These are phyloP conservation scores for Andrena minutula DNA, from an alignment of 2,888 invertebrate species.

Conservation along the genomic window DNA sequence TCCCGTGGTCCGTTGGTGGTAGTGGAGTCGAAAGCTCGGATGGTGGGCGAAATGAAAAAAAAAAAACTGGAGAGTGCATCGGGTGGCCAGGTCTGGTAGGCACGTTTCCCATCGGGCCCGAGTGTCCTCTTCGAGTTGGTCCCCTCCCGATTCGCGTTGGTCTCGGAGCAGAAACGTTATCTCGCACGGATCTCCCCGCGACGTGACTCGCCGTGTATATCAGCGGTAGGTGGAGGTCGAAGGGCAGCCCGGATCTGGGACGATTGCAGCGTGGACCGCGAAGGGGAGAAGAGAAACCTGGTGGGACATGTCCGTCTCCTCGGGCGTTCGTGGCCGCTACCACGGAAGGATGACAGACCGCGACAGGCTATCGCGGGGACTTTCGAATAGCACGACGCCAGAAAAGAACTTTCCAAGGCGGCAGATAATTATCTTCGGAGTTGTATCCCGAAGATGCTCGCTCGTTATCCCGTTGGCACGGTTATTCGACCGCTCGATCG, in stretches of 20 bases:
- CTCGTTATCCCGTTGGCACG: constrained; percentile 46
- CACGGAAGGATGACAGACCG: constrained; percentile 13
- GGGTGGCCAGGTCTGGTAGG: constrained; percentile 20
- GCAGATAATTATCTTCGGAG: constrained; percentile 30
- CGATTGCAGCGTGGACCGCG: constrained; percentile 46
- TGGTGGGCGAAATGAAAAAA: background rate
- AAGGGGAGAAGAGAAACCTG: constrained; percentile 41
- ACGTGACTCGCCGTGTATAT: constrained; percentile 61
- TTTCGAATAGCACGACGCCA: constrained; percentile 29
- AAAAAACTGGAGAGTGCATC: background rate
- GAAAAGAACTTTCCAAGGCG: constrained; percentile 41
- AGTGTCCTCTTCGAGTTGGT: constrained; percentile 63
- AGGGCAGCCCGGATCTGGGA: constrained; percentile 68
- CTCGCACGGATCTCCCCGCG: constrained; percentile 39
- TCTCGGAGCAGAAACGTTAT: constrained; percentile 48
- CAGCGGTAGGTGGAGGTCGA: constrained; percentile 64
- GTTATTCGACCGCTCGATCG: constrained; percentile 50
- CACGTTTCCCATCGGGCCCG: constrained; percentile 37
- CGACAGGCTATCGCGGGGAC: background rate
- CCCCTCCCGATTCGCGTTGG: constrained; percentile 56
- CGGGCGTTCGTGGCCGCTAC: background rate
- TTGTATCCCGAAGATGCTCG: constrained; percentile 39
- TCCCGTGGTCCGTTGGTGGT: too few relatives aligned
- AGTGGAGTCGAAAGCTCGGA: background rate
- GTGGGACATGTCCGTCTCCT: constrained; percentile 4